Evolutionary conservation across 2,888 invertebrate species (phyloP).

Genomic region (Caenorhabditis sp.): DNA sequence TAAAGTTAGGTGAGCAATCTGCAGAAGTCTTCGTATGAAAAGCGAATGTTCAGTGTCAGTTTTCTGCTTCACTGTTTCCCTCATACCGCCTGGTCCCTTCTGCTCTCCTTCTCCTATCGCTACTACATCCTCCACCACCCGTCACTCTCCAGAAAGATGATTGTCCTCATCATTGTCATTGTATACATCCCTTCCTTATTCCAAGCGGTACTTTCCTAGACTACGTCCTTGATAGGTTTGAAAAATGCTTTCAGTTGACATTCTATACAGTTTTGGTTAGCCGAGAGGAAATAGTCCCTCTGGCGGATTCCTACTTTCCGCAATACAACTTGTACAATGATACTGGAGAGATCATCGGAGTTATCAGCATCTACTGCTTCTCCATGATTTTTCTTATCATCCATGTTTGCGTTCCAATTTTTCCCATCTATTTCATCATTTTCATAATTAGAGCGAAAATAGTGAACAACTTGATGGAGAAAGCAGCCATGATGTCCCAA

Average conservation of each 20-base stretch:
- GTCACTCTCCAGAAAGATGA: background rate
- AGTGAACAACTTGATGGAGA: slow-evolving; percentile 26
- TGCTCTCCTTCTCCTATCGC: slow-evolving; percentile 49
- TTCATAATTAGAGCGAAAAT: slow-evolving; percentile 38
- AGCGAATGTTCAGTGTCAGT: slow-evolving; percentile 35
- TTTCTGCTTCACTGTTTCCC: slow-evolving; percentile 41
- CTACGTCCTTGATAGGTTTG: too few species aligned
- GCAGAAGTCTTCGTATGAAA: background rate
- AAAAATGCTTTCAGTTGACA: slow-evolving; percentile 14
- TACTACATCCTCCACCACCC: slow-evolving; percentile 43
- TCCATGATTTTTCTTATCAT: slow-evolving; percentile 15
- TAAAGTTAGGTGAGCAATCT: slow-evolving; percentile 15
- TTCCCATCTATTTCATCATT: slow-evolving; percentile 41
- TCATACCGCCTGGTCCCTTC: slow-evolving; percentile 44
- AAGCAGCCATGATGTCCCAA: slow-evolving; percentile 23
- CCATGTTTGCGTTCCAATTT: slow-evolving; percentile 40
- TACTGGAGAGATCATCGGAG: slow-evolving; percentile 10
- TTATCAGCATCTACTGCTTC: slow-evolving; percentile 16
- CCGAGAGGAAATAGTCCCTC: slow-evolving; percentile 12
- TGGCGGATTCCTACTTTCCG: slow-evolving; percentile 18
- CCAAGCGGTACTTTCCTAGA: slow-evolving; percentile 34
- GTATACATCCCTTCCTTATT: slow-evolving; percentile 32
- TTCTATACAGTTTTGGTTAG: slow-evolving; percentile 15
- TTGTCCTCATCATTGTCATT: slow-evolving; percentile 15
- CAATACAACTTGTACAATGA: slow-evolving; percentile 16